These are phyloP conservation scores for Cisticola juncidis DNA, from an alignment of 2,113 vertebrate genomes.

Conservation along the genomic window DNA sequence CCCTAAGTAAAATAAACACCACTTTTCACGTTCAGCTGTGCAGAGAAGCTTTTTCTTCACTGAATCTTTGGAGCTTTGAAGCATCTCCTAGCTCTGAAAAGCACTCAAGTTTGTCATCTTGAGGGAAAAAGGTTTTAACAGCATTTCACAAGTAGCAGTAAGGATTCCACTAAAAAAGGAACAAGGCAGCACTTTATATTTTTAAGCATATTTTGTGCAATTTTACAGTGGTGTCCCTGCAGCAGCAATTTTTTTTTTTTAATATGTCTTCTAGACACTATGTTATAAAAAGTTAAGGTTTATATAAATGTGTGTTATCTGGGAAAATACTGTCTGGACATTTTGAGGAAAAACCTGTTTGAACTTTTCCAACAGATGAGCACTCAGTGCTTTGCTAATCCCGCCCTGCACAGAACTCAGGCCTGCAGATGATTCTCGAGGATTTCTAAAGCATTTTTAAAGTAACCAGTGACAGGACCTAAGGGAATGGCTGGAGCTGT, in stretches of 20 bases:
- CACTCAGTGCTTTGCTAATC: not conserved
- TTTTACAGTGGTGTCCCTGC: not conserved
- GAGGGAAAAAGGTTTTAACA: not conserved
- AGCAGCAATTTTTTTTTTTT: no score
- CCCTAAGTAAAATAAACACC: not conserved
- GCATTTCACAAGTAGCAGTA: not conserved
- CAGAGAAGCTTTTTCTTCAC: not conserved
- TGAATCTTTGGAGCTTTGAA: not conserved
- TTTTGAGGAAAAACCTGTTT: not conserved
- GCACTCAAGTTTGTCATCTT: not conserved
- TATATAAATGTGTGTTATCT: not conserved
- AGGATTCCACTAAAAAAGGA: not conserved
- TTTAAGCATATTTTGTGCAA: not conserved
- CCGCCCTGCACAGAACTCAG: not conserved
- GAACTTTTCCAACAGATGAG: not conserved
- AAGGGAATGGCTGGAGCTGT: not conserved
- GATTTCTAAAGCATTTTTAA: not conserved
- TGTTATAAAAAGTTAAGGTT: not conserved
- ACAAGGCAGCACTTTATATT: not conserved
- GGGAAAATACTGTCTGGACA: not conserved
- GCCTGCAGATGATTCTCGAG: not conserved
- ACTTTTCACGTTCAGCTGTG: not conserved
- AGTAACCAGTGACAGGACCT: not conserved
- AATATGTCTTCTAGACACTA: not conserved
- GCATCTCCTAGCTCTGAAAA: not conserved